Base-by-base conservation (phyloP, 2,797 vertebrate genomes). In the Echeneis naucrates region DNA sequence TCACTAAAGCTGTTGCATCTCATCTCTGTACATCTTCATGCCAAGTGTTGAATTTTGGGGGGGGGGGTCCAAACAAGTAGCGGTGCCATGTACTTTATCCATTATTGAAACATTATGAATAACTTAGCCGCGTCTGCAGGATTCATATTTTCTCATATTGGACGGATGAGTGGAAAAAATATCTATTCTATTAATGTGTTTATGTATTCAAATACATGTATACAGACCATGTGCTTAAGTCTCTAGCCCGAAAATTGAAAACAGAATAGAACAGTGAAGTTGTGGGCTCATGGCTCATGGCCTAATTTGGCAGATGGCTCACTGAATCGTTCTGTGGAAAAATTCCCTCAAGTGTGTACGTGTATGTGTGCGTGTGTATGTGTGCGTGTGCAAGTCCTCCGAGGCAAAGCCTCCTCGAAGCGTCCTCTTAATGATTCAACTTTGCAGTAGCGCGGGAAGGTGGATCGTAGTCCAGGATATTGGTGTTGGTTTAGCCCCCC, bases 231-330 rank as follows among this genome's bases (percentile, higher is more conserved):
- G 75, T 81, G 65, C 80, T 83, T 82, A 66, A 87, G 85, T 85
- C 82, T 87, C 63, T 27, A 88, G 87, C 79, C 79, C 83, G 83
- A 83, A 89, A 89, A 89, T 88, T 88, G 90, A 87, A 93, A 91
- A 94, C 78, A 93, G 85, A 93, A 92, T 89, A 93, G 92, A 91
- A 89, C 70, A 85, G 85, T 86, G 75, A 89, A 90, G 90, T 90
- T 88, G 84, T 82, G 84, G 86, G 90, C 89, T 80, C 73, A 68
- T 90, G 92, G 93, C 91, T 81, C 83, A 80, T 88, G 92, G 93
- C 91, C 92, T 92, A 92, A 91, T 94, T 92, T 92, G 90, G 92
- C 93, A 95, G 94, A 95, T 95, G 94, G 94, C 93, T 92, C 84
- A 77, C 83, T 88, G 87, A 89, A 88, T 92, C 85, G 90, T 88